phyloP scores from a whole-genome alignment of 2,113 vertebrate genomes.

The Girardinichthys multiradiatus region DNA sequence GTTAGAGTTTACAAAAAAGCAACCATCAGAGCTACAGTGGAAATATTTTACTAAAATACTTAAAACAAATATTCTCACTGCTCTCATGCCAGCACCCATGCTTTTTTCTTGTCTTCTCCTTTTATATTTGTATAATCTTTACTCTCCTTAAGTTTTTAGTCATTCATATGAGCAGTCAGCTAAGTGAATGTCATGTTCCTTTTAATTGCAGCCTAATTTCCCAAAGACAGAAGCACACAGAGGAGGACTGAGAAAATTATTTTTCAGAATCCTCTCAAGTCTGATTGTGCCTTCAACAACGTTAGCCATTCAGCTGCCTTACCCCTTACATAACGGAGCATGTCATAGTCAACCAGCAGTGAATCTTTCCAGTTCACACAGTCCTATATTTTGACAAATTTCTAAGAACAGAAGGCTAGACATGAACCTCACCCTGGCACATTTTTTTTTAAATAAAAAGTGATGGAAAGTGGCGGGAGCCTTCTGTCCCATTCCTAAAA shows the following conservation, averaged over 20 bases:
- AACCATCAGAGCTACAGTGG: no score
- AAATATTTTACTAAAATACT: conserved; percentile 31
- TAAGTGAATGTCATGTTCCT: conserved; percentile 9
- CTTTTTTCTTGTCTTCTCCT: neutral
- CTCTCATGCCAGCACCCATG: conserved; percentile 16
- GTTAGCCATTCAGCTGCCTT: conserved; percentile 45
- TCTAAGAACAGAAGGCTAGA: conserved; percentile 65
- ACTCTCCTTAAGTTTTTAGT: neutral
- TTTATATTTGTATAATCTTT: neutral
- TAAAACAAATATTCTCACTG: conserved; percentile 48
- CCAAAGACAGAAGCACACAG: conserved; percentile 52
- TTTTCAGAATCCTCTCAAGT: conserved; percentile 46
- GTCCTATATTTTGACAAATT: conserved; percentile 70
- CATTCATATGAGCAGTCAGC: neutral
- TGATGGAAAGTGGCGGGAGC: conserved; percentile 24
- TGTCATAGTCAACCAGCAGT: conserved; percentile 19
- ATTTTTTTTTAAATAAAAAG: conserved; percentile 44
- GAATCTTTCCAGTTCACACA: conserved; percentile 49
- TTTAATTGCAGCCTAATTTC: conserved; percentile 46
- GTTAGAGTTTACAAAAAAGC: no score
- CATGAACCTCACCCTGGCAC: conserved; percentile 37
- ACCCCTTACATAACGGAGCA: conserved; percentile 16
- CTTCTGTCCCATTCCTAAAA: conserved; percentile 66
- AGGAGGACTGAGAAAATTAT: conserved; percentile 33
- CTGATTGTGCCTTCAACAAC: conserved; percentile 30